Evolutionary conservation across 1,140 invertebrate genomes (phyloP).

Genomic region (Saxidomus purpurata): DNA sequence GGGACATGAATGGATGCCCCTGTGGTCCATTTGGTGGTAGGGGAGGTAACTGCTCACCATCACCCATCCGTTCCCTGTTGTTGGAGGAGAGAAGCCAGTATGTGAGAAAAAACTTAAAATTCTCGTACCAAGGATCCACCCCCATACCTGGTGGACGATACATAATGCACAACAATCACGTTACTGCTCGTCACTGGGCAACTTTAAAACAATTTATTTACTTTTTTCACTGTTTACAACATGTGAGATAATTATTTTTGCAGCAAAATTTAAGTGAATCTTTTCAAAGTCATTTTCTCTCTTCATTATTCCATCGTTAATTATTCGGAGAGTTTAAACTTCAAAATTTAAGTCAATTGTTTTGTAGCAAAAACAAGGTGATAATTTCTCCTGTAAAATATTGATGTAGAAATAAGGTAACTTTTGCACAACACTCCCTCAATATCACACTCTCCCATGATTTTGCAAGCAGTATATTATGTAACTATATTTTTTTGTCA

Average conservation of each 20-base stretch:
- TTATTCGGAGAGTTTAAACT: too few species aligned
- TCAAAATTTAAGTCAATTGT: too few species aligned
- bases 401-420: too few species aligned
- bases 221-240: not conserved
- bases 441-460: not conserved
- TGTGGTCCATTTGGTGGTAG: conserved; percentile 37
- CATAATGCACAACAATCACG: conserved; percentile 33
- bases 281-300: too few species aligned
- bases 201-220: not conserved
- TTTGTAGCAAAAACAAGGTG: too few species aligned
- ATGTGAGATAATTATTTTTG: not conserved
- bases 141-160: conserved; percentile 65
- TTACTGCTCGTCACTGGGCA: not conserved
- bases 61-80: conserved; percentile 65
- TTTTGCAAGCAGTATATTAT: not conserved
- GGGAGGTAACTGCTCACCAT: conserved; percentile 55
- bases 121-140: conserved; percentile 76
- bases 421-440: too few species aligned
- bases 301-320: too few species aligned
- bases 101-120: conserved; percentile 78
- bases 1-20: conserved; percentile 31
- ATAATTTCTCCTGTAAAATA: too few species aligned
- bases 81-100: conserved; percentile 79
- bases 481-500: not conserved
- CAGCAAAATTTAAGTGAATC: not conserved